phyloP scores from a whole-genome alignment of 1,140 invertebrate genomes.

The Dreissena polymorpha region DNA sequence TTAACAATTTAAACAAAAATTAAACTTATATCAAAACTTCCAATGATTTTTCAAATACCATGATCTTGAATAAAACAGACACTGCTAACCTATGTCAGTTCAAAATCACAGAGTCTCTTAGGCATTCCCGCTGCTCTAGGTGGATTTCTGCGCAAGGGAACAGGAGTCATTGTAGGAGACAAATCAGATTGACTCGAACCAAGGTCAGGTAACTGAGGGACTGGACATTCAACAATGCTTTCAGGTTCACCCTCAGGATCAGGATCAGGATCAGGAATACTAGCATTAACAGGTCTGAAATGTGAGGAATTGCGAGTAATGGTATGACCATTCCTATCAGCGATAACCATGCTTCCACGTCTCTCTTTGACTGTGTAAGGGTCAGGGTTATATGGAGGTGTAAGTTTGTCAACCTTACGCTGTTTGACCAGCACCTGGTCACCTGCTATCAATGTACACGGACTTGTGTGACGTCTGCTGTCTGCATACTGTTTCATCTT shows the following conservation, averaged over 20 bases:
- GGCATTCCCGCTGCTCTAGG: too few species aligned
- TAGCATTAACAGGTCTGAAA: slow-evolving; percentile 2
- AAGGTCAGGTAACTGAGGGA: too few species aligned
- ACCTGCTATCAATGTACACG: slow-evolving; percentile 2
- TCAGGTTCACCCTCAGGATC: not conserved
- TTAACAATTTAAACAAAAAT: too few species aligned
- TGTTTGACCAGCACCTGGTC: slow-evolving; percentile 24
- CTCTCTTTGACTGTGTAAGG: slow-evolving; percentile 5
- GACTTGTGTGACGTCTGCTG: slow-evolving; percentile 5
- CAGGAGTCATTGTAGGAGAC: too few species aligned
- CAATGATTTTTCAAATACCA: too few species aligned
- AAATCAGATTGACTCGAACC: too few species aligned
- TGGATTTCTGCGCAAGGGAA: too few species aligned
- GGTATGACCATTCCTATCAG: not conserved
- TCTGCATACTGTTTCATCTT: slow-evolving; percentile 27
- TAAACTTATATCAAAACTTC: too few species aligned
- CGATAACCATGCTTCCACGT: slow-evolving; percentile 6
- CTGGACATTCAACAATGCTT: too few species aligned
- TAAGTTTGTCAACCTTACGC: slow-evolving; percentile 25
- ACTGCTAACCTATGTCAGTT: too few species aligned
- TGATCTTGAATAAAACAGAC: too few species aligned
- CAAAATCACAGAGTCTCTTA: too few species aligned
- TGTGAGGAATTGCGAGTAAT: slow-evolving; percentile 29
- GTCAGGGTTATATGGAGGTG: slow-evolving; percentile 22
- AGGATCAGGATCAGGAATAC: not conserved